Conservation (phyloP, 2,113 vertebrate genomes). For the Opisthocomus hoazin region DNA sequence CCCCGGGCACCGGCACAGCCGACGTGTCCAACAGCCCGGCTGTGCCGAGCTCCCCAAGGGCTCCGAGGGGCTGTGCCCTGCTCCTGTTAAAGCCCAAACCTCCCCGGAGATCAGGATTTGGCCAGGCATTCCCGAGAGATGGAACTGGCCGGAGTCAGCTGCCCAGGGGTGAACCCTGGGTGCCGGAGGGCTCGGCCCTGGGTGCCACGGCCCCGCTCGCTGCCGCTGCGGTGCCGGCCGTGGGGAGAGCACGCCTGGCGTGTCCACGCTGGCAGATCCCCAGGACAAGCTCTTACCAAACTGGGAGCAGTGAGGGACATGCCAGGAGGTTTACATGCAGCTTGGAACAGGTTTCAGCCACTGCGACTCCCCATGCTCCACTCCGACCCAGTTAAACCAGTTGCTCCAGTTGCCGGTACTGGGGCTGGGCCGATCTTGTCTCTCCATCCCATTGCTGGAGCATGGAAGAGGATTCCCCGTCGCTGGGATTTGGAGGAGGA, state of each 20-base stretch:
- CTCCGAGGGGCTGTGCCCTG: neutral
- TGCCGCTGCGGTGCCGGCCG: neutral
- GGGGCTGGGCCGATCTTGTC: conserved; percentile 4
- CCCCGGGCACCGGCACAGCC: fast-evolving
- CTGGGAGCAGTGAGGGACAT: neutral
- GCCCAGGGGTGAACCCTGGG: neutral
- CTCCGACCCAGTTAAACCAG: conserved; percentile 44
- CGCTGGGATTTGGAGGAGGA: neutral
- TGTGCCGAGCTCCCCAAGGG: neutral
- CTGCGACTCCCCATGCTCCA: neutral
- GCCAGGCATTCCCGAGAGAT: fast-evolving
- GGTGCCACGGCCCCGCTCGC: neutral
- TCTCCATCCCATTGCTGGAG: neutral
- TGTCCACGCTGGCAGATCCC: neutral
- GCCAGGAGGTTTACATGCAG: conserved; percentile 11
- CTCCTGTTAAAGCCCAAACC: neutral
- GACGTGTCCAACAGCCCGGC: fast-evolving
- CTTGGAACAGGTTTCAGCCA: conserved; percentile 15
- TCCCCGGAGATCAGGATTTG: neutral
- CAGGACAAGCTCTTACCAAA: neutral
- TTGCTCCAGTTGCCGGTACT: conserved; percentile 9
- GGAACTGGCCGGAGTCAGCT: fast-evolving
- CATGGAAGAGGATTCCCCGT: neutral
- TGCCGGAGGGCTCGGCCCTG: neutral
- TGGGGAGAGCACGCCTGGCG: neutral